Evolutionary conservation across 2,797 vertebrate genomes (phyloP).

Genomic region (Platyrinchus mystaceus): DNA sequence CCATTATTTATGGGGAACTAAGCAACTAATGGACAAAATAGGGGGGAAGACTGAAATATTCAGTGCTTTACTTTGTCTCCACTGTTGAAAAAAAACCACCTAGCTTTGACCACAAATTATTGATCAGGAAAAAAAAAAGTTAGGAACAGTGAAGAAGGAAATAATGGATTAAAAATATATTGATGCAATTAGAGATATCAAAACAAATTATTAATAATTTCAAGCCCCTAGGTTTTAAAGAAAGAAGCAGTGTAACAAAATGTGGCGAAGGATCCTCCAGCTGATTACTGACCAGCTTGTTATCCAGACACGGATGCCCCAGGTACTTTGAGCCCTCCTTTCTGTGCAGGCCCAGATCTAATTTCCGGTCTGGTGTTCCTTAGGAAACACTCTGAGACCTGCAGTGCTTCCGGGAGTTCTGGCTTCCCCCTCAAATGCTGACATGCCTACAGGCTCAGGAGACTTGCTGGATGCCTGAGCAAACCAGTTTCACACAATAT

Average conservation of each 20-base stretch:
- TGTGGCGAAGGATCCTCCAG: rapidly evolving
- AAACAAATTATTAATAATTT: slow-evolving; percentile 2
- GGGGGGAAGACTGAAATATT: not conserved
- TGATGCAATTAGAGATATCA: not conserved
- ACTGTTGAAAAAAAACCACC: not conserved
- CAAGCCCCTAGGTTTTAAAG: not conserved
- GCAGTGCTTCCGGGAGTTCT: not conserved
- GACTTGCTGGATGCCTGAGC: not conserved
- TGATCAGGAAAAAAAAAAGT: not conserved
- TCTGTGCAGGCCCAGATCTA: not conserved
- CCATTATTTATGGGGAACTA: slow-evolving; percentile 50
- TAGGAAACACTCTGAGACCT: not conserved
- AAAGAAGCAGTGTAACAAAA: not conserved
- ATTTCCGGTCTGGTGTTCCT: not conserved
- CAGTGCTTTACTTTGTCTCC: not conserved
- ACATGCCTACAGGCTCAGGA: not conserved
- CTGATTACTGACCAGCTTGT: not conserved
- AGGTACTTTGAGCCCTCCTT: not conserved
- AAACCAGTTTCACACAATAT: not conserved
- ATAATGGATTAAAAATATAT: not conserved
- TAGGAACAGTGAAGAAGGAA: not conserved
- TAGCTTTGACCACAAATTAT: not conserved
- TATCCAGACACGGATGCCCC: not conserved
- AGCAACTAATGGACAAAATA: slow-evolving; percentile 38
- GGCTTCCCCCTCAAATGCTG: rapidly evolving